A percentile compares a stretch with the other conserved stretches of the same genome.
phyloP scores from a whole-genome alignment of 2,888 invertebrate genomes.

The Lasioglossum oenotherae region DNA sequence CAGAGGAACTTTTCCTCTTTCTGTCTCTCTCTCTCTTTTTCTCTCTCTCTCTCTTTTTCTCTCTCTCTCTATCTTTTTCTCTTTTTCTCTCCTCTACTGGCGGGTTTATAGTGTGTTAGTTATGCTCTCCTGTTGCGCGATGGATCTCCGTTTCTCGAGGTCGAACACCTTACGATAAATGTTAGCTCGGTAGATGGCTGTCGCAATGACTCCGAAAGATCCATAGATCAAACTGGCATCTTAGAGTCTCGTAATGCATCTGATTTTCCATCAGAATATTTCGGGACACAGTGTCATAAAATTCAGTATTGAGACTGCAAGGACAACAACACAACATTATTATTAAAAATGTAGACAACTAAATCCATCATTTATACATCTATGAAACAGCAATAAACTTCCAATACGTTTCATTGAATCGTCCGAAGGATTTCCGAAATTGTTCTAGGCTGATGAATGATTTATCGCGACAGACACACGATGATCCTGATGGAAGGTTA shows the following conservation, averaged over 20 bases:
- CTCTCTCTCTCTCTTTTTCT: not conserved
- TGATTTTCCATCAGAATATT: not conserved
- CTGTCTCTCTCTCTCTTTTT: not conserved
- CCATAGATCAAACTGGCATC: not conserved
- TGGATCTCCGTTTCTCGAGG: constrained; percentile 64
- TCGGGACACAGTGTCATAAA: not conserved
- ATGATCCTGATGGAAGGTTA: not conserved
- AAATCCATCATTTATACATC: not conserved
- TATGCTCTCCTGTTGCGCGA: constrained; percentile 22
- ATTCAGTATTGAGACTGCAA: not conserved
- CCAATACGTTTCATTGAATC: not conserved
- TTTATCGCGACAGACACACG: not conserved
- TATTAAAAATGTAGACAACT: not conserved
- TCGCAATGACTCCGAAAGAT: constrained; percentile 64
- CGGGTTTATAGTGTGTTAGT: not conserved
- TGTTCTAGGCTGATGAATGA: not conserved
- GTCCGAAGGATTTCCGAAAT: not conserved
- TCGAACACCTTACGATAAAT: constrained; percentile 72
- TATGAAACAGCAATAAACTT: not conserved
- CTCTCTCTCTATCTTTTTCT: not conserved
- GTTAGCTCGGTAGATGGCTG: constrained; percentile 74
- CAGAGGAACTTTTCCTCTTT: not conserved
- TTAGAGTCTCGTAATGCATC: not conserved
- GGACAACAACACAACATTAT: not conserved
- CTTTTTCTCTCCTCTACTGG: not conserved